A percentile compares a stretch with the other conserved stretches of the same genome.
Evolutionary conservation across 2,113 vertebrate genomes (phyloP).

Genomic region (Taurulus bubalis): DNA sequence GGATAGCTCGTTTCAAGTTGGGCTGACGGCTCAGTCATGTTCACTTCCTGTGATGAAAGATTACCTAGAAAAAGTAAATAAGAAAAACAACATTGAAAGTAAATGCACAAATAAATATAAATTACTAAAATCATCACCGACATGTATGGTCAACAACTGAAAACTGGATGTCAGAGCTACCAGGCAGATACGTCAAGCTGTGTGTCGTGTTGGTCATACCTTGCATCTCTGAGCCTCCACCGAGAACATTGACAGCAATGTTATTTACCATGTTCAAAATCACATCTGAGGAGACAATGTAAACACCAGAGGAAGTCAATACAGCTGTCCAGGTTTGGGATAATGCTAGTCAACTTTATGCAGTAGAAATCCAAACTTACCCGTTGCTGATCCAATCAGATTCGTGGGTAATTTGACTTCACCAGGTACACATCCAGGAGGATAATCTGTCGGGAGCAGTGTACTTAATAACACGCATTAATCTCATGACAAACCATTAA

Average conservation of each 20-base stretch:
- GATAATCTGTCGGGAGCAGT: conserved; percentile 86
- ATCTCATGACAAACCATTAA: neutral
- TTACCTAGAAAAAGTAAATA: conserved; percentile 64
- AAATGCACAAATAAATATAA: neutral
- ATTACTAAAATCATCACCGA: neutral
- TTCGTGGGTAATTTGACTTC: conserved; percentile 93
- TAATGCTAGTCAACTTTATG: neutral
- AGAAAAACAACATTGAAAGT: neutral
- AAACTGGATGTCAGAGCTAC: neutral
- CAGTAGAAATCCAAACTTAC: conserved; percentile 75
- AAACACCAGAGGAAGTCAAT: conserved; percentile 9
- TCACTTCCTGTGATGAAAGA: conserved; percentile 65
- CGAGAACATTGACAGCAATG: conserved; percentile 96
- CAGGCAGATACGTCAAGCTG: neutral
- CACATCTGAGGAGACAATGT: conserved; percentile 85
- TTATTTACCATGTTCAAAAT: conserved; percentile 98
- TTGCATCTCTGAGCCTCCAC: conserved; percentile 86
- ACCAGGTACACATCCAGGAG: conserved; percentile 85
- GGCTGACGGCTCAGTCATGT: conserved; percentile 72
- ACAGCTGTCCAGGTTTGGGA: neutral
- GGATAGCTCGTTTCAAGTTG: conserved; percentile 71
- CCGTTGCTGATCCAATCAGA: conserved; percentile 95
- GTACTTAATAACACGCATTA: conserved; percentile 4
- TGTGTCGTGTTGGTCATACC: conserved; percentile 45
- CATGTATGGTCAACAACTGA: neutral